phyloP scores from a whole-genome alignment of 2,797 vertebrate species.

The Coluber constrictor region DNA sequence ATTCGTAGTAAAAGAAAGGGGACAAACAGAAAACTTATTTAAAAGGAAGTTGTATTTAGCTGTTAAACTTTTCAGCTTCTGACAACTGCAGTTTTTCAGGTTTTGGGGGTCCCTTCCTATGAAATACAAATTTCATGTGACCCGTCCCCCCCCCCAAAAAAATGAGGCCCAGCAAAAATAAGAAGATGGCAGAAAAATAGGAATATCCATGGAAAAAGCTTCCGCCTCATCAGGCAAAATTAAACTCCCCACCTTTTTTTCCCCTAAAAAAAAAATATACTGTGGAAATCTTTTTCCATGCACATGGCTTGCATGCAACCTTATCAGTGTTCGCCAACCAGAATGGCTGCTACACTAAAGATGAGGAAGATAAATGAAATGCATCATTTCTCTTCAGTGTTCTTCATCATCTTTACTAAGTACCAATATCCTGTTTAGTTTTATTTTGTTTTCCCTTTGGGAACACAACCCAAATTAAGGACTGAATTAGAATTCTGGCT shows the following conservation, averaged over 20 bases:
- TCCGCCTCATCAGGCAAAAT: neutral
- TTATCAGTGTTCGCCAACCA: neutral
- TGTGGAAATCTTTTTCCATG: neutral
- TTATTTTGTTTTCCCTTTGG: neutral
- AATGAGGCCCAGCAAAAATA: neutral
- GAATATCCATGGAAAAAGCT: neutral
- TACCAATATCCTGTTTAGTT: neutral
- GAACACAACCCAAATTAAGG: neutral
- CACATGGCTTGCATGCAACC: neutral
- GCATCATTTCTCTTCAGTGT: neutral
- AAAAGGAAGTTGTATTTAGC: neutral
- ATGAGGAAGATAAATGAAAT: neutral
- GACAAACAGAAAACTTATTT: neutral
- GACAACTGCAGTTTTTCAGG: neutral
- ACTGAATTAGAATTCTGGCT: neutral
- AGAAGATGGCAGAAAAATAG: neutral
- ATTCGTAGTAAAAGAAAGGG: neutral
- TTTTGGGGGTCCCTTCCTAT: neutral
- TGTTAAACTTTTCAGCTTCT: neutral
- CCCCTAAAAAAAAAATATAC: neutral
- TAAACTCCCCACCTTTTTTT: neutral
- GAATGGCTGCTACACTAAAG: neutral
- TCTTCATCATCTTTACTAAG: neutral
- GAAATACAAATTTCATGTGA: neutral
- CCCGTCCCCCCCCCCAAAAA: neutral